Percentiles rank a stretch among this genome's conserved stretches.
Evolutionary conservation across 2,888 invertebrate genomes (phyloP).

Genomic region (Drosophila trichaetosa): DNA sequence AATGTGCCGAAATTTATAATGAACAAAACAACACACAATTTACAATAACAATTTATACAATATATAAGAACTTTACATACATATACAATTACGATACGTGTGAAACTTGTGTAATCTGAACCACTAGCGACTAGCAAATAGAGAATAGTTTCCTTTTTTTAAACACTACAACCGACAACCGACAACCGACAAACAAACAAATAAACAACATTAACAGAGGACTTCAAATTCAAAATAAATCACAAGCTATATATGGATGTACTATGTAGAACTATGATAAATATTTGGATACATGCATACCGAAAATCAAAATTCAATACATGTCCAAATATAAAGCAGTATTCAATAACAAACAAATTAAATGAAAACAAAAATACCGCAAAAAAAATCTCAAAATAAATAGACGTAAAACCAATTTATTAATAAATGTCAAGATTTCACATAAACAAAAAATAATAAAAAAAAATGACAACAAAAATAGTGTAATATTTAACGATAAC

Average conservation of each 20-base stretch:
- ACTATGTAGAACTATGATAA: conserved; percentile 51
- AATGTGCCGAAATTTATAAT: conserved; percentile 73
- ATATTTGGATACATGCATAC: conserved; percentile 29
- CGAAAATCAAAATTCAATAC: conserved; percentile 33
- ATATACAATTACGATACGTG: conserved; percentile 46
- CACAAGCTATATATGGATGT: conserved; percentile 48
- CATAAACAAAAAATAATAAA: conserved; percentile 9
- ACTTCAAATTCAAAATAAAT: conserved; percentile 48
- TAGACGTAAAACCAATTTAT: conserved; percentile 51
- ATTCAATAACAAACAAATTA: conserved; percentile 19
- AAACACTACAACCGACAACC: conserved; percentile 29
- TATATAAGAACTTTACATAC: conserved; percentile 59
- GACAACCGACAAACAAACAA: conserved; percentile 31
- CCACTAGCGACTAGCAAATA: conserved; percentile 49
- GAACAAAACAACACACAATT: conserved; percentile 68
- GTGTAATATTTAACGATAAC: conserved; percentile 70
- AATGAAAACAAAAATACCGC: conserved; percentile 4
- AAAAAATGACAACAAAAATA: conserved; percentile 16
- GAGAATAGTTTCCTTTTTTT: conserved; percentile 46
- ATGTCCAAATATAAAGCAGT: conserved; percentile 39
- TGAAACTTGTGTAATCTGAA: conserved; percentile 61
- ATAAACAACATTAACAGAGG: conserved; percentile 40
- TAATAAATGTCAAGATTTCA: conserved; percentile 47
- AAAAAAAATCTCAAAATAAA: conserved; percentile 31
- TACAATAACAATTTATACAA: conserved; percentile 73